Conservation (phyloP, 1,140 invertebrate species). For the Cydia strobilella region DNA sequence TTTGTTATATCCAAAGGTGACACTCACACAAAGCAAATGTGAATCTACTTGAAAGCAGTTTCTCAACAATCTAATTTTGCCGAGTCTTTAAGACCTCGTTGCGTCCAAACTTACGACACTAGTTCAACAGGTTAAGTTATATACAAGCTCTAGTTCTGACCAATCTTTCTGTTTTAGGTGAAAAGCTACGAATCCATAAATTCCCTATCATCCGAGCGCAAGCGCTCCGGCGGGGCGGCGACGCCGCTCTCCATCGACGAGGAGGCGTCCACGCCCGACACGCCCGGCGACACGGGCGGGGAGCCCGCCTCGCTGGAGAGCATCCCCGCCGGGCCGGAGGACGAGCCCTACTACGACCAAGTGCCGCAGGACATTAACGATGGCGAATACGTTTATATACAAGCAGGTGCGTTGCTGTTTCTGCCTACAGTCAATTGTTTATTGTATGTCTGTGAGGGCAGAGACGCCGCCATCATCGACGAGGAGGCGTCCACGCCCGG, state of each 20-base stretch:
- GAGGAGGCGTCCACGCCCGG: slow-evolving; percentile 69
- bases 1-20: too few species aligned
- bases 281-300: slow-evolving; percentile 54
- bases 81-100: too few species aligned
- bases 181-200: slow-evolving; percentile 84
- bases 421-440: neutral
- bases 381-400: slow-evolving; percentile 89
- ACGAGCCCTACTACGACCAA: slow-evolving; percentile 91
- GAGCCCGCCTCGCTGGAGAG: slow-evolving; percentile 76
- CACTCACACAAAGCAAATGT: too few species aligned
- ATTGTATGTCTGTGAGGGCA: slow-evolving; percentile 35
- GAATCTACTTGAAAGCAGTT: too few species aligned
- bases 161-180: slow-evolving; percentile 65
- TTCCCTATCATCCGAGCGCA: slow-evolving; percentile 79
- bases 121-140: too few species aligned
- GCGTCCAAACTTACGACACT: too few species aligned
- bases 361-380: slow-evolving; percentile 88
- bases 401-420: slow-evolving; percentile 78
- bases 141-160: too few species aligned
- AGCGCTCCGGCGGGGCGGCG: slow-evolving; percentile 72
- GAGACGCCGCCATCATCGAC: slow-evolving; percentile 69
- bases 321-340: slow-evolving; percentile 74
- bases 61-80: too few species aligned
- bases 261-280: slow-evolving; percentile 66
- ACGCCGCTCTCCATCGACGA: slow-evolving; percentile 76